These are phyloP conservation scores for Engraulis encrasicolus DNA, from an alignment of 2,113 vertebrate species.

Conservation along the genomic window DNA sequence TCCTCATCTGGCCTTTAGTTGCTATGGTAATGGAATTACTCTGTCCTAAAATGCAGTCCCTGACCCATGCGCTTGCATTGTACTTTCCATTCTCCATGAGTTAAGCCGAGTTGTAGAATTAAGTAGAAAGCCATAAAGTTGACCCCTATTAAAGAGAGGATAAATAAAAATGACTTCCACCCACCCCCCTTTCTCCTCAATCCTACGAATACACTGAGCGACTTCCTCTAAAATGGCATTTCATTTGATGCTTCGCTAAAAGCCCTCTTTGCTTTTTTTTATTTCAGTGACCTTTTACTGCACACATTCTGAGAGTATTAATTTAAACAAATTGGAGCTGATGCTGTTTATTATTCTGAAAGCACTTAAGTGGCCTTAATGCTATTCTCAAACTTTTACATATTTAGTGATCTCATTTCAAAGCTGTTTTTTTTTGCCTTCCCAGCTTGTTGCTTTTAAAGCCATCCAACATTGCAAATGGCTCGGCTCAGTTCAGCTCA, in stretches of 20 bases:
- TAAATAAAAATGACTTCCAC: conserved; percentile 54
- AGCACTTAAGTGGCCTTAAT: conserved; percentile 5
- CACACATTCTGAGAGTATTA: not conserved
- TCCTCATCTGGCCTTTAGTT: conserved; percentile 57
- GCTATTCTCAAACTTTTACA: conserved; percentile 16
- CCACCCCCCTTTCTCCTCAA: no score
- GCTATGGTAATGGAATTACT: conserved; percentile 55
- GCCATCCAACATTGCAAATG: not conserved
- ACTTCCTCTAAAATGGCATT: conserved; percentile 15
- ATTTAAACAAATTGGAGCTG: conserved; percentile 9
- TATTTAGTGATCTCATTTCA: conserved; percentile 16
- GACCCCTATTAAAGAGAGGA: conserved; percentile 44
- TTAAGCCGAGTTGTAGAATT: conserved; percentile 43
- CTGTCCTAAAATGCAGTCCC: conserved; percentile 44
- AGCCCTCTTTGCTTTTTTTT: not conserved
- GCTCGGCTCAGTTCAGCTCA: no score
- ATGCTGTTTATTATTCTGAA: conserved; percentile 20
- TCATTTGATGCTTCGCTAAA: conserved; percentile 10
- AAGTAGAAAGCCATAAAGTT: conserved; percentile 57
- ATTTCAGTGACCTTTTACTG: not conserved
- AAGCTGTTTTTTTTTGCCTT: not conserved
- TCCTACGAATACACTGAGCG: conserved; percentile 26
- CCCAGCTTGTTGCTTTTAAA: not conserved
- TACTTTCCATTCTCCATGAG: conserved; percentile 40
- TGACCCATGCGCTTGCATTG: conserved; percentile 31